Evolutionary conservation across 2,888 invertebrate genomes (phyloP), one percentile per base, ranked within the genome.

Genomic region (Luperina nickerlii): DNA sequence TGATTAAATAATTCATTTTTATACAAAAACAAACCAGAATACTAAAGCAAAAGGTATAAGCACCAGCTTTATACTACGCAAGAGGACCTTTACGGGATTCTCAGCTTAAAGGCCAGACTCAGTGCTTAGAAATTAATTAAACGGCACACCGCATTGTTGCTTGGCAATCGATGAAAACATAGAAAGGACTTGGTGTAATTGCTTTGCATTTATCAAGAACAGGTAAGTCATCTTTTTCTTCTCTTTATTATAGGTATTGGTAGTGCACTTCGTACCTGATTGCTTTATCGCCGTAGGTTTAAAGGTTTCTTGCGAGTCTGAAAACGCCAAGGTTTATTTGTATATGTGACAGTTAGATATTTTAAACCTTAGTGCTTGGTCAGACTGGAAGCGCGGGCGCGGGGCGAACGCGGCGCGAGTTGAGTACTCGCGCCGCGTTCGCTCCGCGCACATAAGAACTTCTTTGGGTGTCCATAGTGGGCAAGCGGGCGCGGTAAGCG

Each of bases 91-190:
- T 42, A 57, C 62, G 54, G 79, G 68, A 78, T 83, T 83, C 78
- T 15, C 27, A 32, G 32, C 57, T 83, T 63, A 81, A 83, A 81
- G 27, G 27, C 24, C 13, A 54, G 78, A 68, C 38, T 42, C 18
- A 24, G 20, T 15, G 54, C 54, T 79, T 13, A 6, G 79, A 69
- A 83, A 81, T 69, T 84, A 81, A 81, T 81, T 81, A 78, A 78
- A 81, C 32, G 11, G 27, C 27, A 5, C 32, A 54, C n/a, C 38
- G 62, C 48, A 69, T 78, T 83, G 84, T 78, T 78, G 62, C 48
- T 42, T 54, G 7, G 68, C 24, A 57, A 83, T 42, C 42, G 48
- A 78, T 63, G 81, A 78, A 38, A 48, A 78, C 54, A 27, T 78
- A 57, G 27, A 48, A 75, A 48, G 45, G n/a, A n/a, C 24, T 15